Evolutionary conservation across 30 jellyfish, hydroid and myxozoan genomes (phyloP).

Genomic region (Nemopilema nomurai): DNA sequence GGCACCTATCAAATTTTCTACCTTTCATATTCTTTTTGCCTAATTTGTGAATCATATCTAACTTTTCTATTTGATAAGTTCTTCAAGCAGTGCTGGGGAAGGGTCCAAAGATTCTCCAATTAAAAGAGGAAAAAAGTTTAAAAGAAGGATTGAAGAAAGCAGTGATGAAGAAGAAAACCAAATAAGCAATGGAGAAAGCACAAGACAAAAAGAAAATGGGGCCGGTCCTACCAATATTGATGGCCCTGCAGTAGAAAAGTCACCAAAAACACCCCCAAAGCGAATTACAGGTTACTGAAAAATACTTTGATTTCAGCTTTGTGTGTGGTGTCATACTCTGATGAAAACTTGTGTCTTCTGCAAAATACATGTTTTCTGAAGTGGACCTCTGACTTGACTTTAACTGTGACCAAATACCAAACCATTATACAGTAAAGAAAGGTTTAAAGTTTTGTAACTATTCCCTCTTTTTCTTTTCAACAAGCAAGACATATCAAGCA

Average conservation of each 20-base stretch:
- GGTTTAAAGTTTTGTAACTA: not conserved
- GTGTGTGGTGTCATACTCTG: not conserved
- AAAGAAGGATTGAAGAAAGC: constrained; percentile 74
- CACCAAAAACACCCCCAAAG: constrained; percentile 61
- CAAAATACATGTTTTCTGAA: not conserved
- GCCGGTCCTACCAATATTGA: not conserved
- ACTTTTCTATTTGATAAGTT: not conserved
- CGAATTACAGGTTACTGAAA: constrained; percentile 50
- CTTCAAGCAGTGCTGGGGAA: not conserved
- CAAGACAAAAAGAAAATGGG: not conserved
- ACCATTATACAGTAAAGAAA: not conserved
- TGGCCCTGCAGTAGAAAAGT: not conserved
- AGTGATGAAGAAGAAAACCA: constrained; percentile 68
- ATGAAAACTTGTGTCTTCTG: not conserved
- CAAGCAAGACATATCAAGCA: not conserved
- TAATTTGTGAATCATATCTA: too few relatives aligned
- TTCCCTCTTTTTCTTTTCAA: not conserved
- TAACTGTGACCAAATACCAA: not conserved
- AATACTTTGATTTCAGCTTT: not conserved
- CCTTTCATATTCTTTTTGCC: too few relatives aligned
- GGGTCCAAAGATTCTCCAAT: constrained; percentile 49
- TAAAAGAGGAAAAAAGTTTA: constrained; percentile 41
- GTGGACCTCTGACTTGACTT: not conserved
- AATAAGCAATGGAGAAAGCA: not conserved
- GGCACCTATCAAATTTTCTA: too few relatives aligned